Evolutionary conservation across 2,888 invertebrate genomes (phyloP).

Genomic region (Pristionchus exspectatus): DNA sequence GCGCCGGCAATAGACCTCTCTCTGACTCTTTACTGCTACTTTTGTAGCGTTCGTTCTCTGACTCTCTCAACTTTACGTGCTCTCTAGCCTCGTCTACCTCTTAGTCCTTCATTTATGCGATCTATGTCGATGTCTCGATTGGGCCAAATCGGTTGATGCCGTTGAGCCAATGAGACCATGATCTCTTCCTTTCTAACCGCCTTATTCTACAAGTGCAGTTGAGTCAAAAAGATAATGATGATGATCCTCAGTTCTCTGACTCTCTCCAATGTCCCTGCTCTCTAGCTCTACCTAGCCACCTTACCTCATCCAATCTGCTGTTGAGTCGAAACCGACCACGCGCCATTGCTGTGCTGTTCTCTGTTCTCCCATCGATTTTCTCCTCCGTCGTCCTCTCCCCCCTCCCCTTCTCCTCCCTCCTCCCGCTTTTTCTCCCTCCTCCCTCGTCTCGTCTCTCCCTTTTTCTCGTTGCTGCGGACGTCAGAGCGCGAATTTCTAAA

Average conservation of each 20-base stretch:
- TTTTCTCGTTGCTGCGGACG: not conserved
- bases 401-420: not conserved
- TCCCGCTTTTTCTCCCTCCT: not conserved
- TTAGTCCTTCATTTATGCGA: too few relatives aligned
- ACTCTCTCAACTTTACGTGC: not conserved
- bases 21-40: conserved; percentile 9
- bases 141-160: too few relatives aligned
- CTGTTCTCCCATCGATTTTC: not conserved
- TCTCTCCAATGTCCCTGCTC: not conserved
- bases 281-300: not conserved
- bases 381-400: not conserved
- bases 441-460: not conserved
- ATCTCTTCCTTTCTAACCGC: not conserved
- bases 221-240: not conserved
- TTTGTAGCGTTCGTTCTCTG: too few relatives aligned
- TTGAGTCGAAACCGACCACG: not conserved
- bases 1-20: not conserved
- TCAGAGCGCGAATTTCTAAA: not conserved
- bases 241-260: not conserved
- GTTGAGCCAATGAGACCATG: too few relatives aligned
- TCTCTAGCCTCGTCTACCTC: not conserved
- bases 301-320: not conserved
- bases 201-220: not conserved
- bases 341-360: not conserved
- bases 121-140: not conserved